Base-by-base conservation (phyloP, 2,888 invertebrate genomes). In the Ptychoptera contaminata region DNA sequence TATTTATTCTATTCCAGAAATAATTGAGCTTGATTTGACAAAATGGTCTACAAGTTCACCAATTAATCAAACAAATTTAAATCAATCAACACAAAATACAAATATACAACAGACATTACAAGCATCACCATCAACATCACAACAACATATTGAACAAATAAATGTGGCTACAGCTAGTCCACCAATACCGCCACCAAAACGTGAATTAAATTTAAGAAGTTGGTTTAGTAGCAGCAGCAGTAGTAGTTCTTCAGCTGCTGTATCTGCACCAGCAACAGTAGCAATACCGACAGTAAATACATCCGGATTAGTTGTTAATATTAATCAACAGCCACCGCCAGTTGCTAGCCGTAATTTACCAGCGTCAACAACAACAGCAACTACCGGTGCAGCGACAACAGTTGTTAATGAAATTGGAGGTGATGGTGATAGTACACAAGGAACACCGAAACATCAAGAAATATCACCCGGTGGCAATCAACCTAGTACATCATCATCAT, bases 181-280 rank as follows among this genome's bases (percentile, higher is more conserved):
- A 31, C 44, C 45, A 37, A 44, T 45, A 37, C 52, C 51, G 40
- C 48, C 55, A 14, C 54, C 55, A 16, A 56, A 56, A 52, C 39
- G 48, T 39, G 52, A 52, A 46, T 55, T 57, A 45, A 59, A 59
- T 52, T 54, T 60, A 36, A 54, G 56, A 35, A 59, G 52, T 52
- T 60, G 60, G 60, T 59, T 60, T 50, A 55, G 54, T 37, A 29
- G 34, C 8, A 37, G 40, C 48, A 48, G 6, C 51, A 8, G 31
- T 15, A 16, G 31, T 10, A 15, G 31, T 15, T 42, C 42, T 16
- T 23, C 35, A 15, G 23, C 23, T 23, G 23, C 23, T 23, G 16
- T 29, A 41, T 32, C 40, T 35, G 10, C 40, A 40, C 14, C 40
- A 16, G 31, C 15, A 32, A 2, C 40, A 16, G 16, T 31, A 10